Base-by-base conservation (phyloP, 64 coral and sea anemone species). In the Pocillopora verrucosa region DNA sequence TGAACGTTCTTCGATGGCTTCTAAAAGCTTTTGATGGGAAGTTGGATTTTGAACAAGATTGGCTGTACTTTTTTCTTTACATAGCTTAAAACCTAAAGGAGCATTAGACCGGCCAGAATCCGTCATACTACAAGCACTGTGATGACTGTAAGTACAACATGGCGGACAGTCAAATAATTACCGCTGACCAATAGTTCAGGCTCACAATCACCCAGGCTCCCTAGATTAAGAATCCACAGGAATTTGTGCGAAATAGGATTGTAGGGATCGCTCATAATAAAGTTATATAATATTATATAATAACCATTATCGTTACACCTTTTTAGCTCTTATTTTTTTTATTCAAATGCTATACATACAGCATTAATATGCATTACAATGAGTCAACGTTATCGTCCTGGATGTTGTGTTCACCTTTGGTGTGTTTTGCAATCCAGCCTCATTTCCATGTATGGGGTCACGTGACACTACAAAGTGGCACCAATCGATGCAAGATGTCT, bases 101-200 rank as follows among this genome's bases (percentile, higher is more conserved):
- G 80, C 80, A 84, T 84, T 84, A 65, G 84, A 65, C 22, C 70
- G 79, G 61, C 80, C 89, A 75, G 89, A 91, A 30, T 79, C 75
- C 56, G 78, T 89, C 87, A 89, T 79, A 13, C 80, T 84, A 84
- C 80, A 65, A 84, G 80, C 80, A 84, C 80, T 84, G 80, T 84
- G 80, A 84, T 84, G 80, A 84, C 80, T 65, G 80, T 84, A 84
- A 84, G 85, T 87, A 87, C 69, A 87, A 87, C 85, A 87, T 87
- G 85, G 85, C 69, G 85, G 85, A 75, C 85, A 87, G 74, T 88
- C 86, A 88, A 88, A 88, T 88, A 88, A 88, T 88, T 88, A 88
- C 86, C 86, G 72, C 86, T 88, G 87, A 89, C 37, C 87, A 38
- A 59, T 88, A 79, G 87, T 79, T 89, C 75, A 38, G 37, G 75